Evolutionary conservation across 92 coral and sea anemone species (phyloP), one percentile per base, ranked within the genome.

Genomic region (Epizoanthus rinbou): DNA sequence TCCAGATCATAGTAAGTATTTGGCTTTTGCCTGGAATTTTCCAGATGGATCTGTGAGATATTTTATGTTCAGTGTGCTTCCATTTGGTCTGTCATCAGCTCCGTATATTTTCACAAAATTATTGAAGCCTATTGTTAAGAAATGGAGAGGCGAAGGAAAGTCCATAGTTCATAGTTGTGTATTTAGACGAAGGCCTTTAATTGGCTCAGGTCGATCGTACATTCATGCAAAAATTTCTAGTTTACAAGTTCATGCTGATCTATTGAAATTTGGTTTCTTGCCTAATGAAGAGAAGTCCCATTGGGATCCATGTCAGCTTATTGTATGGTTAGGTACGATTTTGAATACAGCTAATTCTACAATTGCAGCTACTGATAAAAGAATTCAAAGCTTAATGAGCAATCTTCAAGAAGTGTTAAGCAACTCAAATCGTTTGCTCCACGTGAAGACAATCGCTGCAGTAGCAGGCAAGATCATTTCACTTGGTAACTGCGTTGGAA

Each of bases 231-330:
- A 87, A 60, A 84, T 84, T n/a, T n/a, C 23, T 22, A 73, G 91
- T 57, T 47, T 84, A 13, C 80, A 84, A 73, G 59, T 80, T 8
- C 91, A 84, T 47, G 88, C 89, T 10, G 91, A 90, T 80, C 41
- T 90, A 47, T 57, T 84, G 24, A 84, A 67, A 69, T 87, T 85
- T 47, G 93, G 93, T 22, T 84, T 90, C 68, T 75, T 84, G 33
- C 87, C 91, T 41, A 90, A 90, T 45, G 88, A 90, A 53, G 75
- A 19, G 6, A 90, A 87, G 70, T 84, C 78, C 83, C 76, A 81
- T 69, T 90, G 93, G 90, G 88, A 83, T 8, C 93, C 90, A 8
- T 60, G 60, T 16, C 83, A 87, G 60, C 24, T 69, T 53, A 86
- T 83, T 47, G 69, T 23, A 8, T 87, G 90, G 60, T 75, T 86